These are phyloP conservation scores for Muscicapa striata DNA, from an alignment of 2,797 vertebrate genomes.

Conservation along the genomic window DNA sequence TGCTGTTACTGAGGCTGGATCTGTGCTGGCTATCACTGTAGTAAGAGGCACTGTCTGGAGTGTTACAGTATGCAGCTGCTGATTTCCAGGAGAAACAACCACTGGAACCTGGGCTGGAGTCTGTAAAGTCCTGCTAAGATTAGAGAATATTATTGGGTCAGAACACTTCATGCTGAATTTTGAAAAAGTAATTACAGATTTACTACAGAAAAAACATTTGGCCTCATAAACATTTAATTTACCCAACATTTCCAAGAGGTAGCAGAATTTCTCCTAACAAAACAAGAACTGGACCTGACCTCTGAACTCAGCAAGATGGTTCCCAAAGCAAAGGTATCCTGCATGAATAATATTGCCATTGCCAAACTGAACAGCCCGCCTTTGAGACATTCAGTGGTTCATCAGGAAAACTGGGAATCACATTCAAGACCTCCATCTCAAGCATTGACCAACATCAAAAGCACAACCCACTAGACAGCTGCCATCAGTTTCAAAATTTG, in stretches of 20 bases:
- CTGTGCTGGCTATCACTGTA: conserved; percentile 83
- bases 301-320: neutral
- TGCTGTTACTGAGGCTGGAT: conserved; percentile 74
- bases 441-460: neutral
- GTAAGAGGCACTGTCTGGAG: conserved; percentile 86
- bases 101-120: conserved; percentile 80
- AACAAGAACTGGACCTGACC: neutral
- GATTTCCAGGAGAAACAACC: conserved; percentile 79
- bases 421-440: neutral
- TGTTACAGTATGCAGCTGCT: conserved; percentile 82
- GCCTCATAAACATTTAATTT: neutral
- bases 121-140: conserved; percentile 76
- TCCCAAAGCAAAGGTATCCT: neutral
- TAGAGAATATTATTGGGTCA: conserved; percentile 34
- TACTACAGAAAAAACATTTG: neutral
- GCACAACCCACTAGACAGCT: neutral
- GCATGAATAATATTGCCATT: neutral
- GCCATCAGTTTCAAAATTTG: neutral
- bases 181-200: neutral
- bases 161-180: neutral
- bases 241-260: neutral
- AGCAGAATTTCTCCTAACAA: neutral
- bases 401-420: neutral
- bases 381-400: neutral
- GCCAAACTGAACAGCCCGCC: neutral